Evolutionary conservation across 2,888 invertebrate genomes (phyloP).

Genomic region (Dichetophora obliterata): DNA sequence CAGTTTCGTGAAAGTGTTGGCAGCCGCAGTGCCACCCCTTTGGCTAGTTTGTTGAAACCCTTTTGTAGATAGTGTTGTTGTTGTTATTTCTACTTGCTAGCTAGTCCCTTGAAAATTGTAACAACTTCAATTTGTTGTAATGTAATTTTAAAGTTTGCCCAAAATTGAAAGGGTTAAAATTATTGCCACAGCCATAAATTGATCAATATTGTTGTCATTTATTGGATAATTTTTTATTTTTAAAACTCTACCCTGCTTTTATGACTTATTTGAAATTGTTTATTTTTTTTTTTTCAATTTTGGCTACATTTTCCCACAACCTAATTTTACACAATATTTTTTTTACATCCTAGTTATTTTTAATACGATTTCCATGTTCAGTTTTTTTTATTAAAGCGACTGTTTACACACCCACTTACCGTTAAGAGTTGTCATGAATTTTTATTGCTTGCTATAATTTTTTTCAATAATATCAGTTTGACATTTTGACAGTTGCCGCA

Average conservation of each 20-base stretch:
- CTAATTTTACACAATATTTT: too few relatives aligned
- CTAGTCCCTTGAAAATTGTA: background rate
- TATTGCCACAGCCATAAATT: background rate
- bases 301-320: background rate
- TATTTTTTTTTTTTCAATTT: background rate
- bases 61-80: background rate
- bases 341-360: too few relatives aligned
- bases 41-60: background rate
- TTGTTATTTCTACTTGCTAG: background rate
- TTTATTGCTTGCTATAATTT: background rate
- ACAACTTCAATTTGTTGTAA: constrained; percentile 9
- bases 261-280: background rate
- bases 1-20: constrained; percentile 3
- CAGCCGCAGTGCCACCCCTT: constrained; percentile 24
- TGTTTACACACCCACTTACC: background rate
- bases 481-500: background rate
- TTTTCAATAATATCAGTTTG: background rate
- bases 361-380: too few relatives aligned
- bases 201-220: background rate
- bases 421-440: background rate
- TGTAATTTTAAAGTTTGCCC: constrained; percentile 1
- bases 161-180: background rate
- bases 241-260: background rate
- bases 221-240: background rate
- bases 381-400: too few relatives aligned